phyloP scores from a whole-genome alignment of 2,888 invertebrate species.

The Pristionchus arcanus region DNA sequence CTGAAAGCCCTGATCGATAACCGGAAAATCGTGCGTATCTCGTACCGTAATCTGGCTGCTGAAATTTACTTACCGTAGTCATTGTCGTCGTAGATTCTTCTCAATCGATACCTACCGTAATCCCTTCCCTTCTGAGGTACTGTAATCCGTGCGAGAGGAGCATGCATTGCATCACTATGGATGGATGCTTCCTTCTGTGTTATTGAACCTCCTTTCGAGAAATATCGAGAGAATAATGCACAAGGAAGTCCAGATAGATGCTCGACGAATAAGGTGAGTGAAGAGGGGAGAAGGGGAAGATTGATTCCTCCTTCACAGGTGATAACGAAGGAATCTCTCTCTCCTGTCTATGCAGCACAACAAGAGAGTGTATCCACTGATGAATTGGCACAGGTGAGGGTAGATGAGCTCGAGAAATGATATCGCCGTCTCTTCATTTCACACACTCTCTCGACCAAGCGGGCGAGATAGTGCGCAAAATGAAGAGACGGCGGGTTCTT shows the following conservation, averaged over 20 bases:
- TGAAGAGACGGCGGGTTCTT: too few relatives aligned
- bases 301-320: constrained; percentile 59
- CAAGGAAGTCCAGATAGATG: constrained; percentile 67
- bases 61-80: constrained; percentile 2
- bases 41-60: constrained; percentile 40
- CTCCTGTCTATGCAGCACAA: constrained; percentile 64
- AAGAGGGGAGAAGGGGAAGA: not conserved
- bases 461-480: too few relatives aligned
- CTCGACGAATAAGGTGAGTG: constrained; percentile 63
- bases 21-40: constrained; percentile 24
- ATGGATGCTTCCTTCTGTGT: constrained; percentile 95
- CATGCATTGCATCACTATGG: constrained; percentile 94
- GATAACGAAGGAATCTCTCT: constrained; percentile 72
- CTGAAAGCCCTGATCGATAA: not conserved
- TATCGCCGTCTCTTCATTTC: not conserved
- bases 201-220: constrained; percentile 91
- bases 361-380: constrained; percentile 61
- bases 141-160: constrained; percentile 95
- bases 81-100: not conserved
- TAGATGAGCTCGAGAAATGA: too few relatives aligned
- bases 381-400: constrained; percentile 61
- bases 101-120: constrained; percentile 34
- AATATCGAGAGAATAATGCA: constrained; percentile 81
- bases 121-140: constrained; percentile 85
- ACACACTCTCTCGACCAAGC: too few relatives aligned